phyloP scores from a whole-genome alignment of 1,140 invertebrate genomes.

The Phymastichus coffea region DNA sequence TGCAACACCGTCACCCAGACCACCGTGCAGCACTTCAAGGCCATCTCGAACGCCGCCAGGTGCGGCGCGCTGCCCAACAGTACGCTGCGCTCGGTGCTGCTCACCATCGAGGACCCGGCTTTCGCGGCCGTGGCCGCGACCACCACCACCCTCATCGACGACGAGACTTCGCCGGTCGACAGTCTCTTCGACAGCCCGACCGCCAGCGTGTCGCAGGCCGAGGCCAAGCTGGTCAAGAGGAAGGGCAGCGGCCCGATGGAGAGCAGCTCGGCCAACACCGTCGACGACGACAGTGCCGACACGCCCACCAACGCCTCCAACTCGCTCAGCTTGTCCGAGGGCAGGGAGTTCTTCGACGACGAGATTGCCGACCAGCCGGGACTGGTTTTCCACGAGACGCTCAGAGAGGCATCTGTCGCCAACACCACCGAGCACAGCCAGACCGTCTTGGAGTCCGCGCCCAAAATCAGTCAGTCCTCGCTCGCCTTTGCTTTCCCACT shows the following conservation, averaged over 20 bases:
- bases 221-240: slow-evolving; percentile 43
- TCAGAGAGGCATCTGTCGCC: slow-evolving; percentile 41
- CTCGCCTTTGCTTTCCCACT: neutral
- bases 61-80: slow-evolving; percentile 45
- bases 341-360: slow-evolving; percentile 78
- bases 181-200: slow-evolving; percentile 72
- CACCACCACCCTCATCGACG: slow-evolving; percentile 67
- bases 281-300: slow-evolving; percentile 63
- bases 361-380: slow-evolving; percentile 89
- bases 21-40: slow-evolving; percentile 40
- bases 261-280: slow-evolving; percentile 50
- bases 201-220: slow-evolving; percentile 54
- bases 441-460: slow-evolving; percentile 44
- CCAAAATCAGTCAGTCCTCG: slow-evolving; percentile 44
- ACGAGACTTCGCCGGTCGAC: slow-evolving; percentile 79
- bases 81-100: slow-evolving; percentile 49
- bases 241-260: slow-evolving; percentile 43
- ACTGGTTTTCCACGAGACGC: slow-evolving; percentile 70
- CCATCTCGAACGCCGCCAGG: slow-evolving; percentile 37
- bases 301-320: slow-evolving; percentile 77
- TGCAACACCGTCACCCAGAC: slow-evolving; percentile 46
- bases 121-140: slow-evolving; percentile 74
- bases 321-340: slow-evolving; percentile 71
- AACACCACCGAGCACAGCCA: slow-evolving; percentile 46
- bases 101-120: slow-evolving; percentile 71